Conservation (phyloP, 2,797 vertebrate species). For the Strix occidentalis region DNA sequence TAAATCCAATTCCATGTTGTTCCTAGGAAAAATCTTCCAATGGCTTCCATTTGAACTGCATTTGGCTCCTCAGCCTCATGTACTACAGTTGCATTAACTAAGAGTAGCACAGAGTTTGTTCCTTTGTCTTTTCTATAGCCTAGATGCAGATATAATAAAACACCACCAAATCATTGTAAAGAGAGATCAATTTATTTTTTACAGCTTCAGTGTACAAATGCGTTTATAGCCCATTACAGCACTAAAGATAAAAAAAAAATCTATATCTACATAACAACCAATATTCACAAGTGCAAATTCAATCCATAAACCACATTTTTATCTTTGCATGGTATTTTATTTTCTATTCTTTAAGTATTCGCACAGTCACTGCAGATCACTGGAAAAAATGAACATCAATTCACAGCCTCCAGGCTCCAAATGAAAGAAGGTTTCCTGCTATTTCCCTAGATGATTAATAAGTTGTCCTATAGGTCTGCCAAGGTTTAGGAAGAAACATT, state of each 20-base stretch:
- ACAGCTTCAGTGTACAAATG: constrained; percentile 22
- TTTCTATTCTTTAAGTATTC: constrained; percentile 31
- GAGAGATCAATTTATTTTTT: constrained; percentile 26
- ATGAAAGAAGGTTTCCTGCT: not conserved
- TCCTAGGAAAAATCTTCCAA: not conserved
- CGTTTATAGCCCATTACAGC: not conserved
- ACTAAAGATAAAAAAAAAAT: constrained; percentile 3
- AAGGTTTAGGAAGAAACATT: not conserved
- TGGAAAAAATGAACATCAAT: not conserved
- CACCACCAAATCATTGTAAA: not conserved
- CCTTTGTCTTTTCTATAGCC: not conserved
- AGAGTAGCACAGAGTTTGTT: not conserved
- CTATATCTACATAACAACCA: constrained; percentile 3
- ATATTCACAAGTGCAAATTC: constrained; percentile 14
- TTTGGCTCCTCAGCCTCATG: not conserved
- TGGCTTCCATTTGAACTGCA: not conserved
- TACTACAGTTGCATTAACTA: not conserved
- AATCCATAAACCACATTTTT: constrained; percentile 34
- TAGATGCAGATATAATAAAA: constrained; percentile 39
- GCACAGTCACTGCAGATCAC: not conserved
- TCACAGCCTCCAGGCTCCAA: not conserved
- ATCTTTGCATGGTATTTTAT: not conserved
- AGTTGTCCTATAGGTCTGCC: not conserved
- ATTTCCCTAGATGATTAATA: not conserved
- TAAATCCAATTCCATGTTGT: not conserved